Evolutionary conservation across 2,113 vertebrate genomes (phyloP).

Genomic region (Amazona guildingii): DNA sequence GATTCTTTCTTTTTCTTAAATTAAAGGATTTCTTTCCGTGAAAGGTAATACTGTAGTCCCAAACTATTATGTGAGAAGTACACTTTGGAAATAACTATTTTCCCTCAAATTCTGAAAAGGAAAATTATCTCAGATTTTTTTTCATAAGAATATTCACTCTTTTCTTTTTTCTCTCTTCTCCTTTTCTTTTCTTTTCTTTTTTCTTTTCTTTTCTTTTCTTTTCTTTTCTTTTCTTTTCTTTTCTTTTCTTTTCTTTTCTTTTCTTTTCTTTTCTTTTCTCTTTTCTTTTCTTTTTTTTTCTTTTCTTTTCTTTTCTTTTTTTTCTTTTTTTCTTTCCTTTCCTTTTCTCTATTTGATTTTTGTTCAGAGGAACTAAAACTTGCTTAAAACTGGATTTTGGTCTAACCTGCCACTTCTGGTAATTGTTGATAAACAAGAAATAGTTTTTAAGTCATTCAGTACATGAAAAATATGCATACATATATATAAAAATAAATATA

Average conservation of each 20-base stretch:
- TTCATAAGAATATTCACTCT: not conserved
- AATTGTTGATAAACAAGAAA: not conserved
- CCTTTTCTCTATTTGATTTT: not conserved
- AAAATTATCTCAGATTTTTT: not conserved
- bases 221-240: no score
- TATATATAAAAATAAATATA: not conserved
- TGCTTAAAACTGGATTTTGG: not conserved
- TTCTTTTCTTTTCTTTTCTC: no score
- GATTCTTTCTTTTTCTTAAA: not conserved
- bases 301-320: no score
- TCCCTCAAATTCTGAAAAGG: not conserved
- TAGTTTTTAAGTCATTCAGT: not conserved
- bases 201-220: no score
- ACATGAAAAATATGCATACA: not conserved
- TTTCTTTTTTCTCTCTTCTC: not conserved
- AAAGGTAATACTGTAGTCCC: not conserved
- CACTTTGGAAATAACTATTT: not conserved
- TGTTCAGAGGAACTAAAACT: not conserved
- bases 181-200: not conserved
- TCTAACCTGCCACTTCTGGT: not conserved
- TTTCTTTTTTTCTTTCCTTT: not conserved
- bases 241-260: no score
- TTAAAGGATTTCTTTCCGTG: not conserved
- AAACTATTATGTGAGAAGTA: not conserved
- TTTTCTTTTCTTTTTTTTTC: no score